Base-by-base conservation (phyloP, 2,797 vertebrate genomes). In the Malacoctenus gilli region DNA sequence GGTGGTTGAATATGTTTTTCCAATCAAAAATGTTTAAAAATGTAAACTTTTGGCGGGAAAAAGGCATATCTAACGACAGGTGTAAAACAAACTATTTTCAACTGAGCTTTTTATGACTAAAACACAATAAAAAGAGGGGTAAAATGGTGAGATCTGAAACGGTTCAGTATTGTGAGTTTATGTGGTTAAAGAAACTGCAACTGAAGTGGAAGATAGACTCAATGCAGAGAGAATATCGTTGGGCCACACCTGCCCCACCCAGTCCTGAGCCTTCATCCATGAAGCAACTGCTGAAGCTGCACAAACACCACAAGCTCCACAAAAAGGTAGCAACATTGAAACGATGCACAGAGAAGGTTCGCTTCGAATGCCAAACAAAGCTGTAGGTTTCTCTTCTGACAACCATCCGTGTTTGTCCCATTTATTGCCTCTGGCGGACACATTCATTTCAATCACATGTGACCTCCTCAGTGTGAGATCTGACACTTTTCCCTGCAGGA, bases 191-290 rank as follows among this genome's bases (percentile, higher is more conserved):
- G n/a, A n/a, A n/a, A n/a, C 5, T 28, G 25, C 25, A 28, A 35
- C 21, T 72, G 10, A 56, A 47, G 3, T 7, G 0, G n/a, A 59
- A 56, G 8, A 61, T 37, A 34, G n/a, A 4, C 13, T 44, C 5
- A 47, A 28, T 36, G 23, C 13, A 15, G 12, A 47, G 12, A 68
- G 86, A 77, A 87, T 87, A 83, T 87, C 36, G 39, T 2, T 4
- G 5, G 14, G 28, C 55, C 76, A 87, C 63, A 63, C 56, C 43
- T 44, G 74, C 84, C 74, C 49, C 85, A 35, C 86, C 85, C 87
- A 64, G 20, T 52, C 18, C 8, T 19, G 11, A 39, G 13, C 44
- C 8, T 30, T 11, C 19, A 8, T 53, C 8, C 19, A 42, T 35
- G 8, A 23, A 62, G 69, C 44, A 66, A 63, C 40, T 11, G 13